phyloP scores from a whole-genome alignment of 2,113 vertebrate species.

The Engystomops pustulosus region DNA sequence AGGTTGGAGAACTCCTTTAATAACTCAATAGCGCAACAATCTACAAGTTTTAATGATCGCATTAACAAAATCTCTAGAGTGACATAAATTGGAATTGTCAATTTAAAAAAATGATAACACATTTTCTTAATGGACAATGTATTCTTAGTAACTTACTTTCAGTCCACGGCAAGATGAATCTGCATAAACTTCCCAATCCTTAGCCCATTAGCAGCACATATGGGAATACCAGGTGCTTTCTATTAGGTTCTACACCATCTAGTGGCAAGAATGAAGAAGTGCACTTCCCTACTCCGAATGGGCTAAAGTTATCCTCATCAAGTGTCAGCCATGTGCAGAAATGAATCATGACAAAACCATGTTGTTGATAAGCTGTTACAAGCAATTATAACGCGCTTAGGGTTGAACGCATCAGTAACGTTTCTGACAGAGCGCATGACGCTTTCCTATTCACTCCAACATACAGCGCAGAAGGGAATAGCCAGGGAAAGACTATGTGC shows the following conservation, averaged over 20 bases:
- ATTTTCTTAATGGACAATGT: not conserved
- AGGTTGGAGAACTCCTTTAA: too few relatives aligned
- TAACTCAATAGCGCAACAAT: too few relatives aligned
- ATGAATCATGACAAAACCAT: constrained; percentile 70
- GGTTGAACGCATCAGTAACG: constrained; percentile 67
- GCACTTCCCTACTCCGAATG: constrained; percentile 68
- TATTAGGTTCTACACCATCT: constrained; percentile 77
- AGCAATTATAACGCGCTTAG: constrained; percentile 61
- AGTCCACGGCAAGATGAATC: not conserved
- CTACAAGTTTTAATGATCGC: too few relatives aligned
- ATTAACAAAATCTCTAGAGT: too few relatives aligned
- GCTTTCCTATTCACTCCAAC: constrained; percentile 46
- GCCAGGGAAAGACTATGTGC: constrained; percentile 20
- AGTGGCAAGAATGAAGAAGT: constrained; percentile 74
- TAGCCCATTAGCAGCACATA: not conserved
- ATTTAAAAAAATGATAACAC: not conserved
- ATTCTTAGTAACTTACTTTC: not conserved
- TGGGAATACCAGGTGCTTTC: not conserved
- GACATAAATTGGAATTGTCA: too few relatives aligned
- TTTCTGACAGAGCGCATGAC: constrained; percentile 59
- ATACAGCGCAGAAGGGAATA: constrained; percentile 54
- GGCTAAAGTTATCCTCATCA: constrained; percentile 72
- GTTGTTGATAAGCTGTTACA: constrained; percentile 70
- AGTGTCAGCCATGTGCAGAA: constrained; percentile 68
- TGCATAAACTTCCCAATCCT: not conserved